A percentile compares a stretch with the other conserved stretches of the same genome.
Evolutionary conservation across 1,140 invertebrate species (phyloP).

Genomic region (Drosophila takahashii): DNA sequence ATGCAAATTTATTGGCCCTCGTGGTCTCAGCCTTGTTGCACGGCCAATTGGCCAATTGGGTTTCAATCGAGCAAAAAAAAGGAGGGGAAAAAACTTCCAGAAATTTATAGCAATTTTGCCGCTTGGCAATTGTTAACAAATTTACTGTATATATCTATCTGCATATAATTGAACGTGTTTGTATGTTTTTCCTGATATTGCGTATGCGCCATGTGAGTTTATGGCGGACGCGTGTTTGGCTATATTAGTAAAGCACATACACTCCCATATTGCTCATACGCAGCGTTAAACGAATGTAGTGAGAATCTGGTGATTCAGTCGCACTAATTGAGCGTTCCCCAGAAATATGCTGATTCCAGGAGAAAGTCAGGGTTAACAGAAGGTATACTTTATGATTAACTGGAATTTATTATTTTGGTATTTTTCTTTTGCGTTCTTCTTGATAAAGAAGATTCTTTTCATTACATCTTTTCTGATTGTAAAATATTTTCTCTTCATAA

Average conservation of each 20-base stretch:
- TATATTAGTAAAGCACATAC: constrained; percentile 5
- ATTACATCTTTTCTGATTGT: background rate
- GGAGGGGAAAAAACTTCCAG: constrained; percentile 47
- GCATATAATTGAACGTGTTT: constrained; percentile 15
- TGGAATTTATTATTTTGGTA: constrained; percentile 39
- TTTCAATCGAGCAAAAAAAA: constrained; percentile 46
- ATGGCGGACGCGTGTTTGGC: constrained; percentile 38
- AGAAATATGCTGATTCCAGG: constrained; percentile 26
- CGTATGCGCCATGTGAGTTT: constrained; percentile 69
- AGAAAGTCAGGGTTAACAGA: constrained; percentile 46
- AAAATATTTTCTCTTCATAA: background rate
- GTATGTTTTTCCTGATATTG: constrained; percentile 55
- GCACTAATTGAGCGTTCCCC: constrained; percentile 49
- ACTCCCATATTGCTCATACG: constrained; percentile 68
- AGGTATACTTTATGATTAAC: constrained; percentile 38
- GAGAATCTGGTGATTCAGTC: constrained; percentile 34
- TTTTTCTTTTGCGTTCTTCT: constrained; percentile 11
- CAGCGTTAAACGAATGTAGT: constrained; percentile 23
- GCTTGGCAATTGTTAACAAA: constrained; percentile 71
- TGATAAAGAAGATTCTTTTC: constrained; percentile 18
- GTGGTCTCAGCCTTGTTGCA: constrained; percentile 47
- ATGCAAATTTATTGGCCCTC: constrained; percentile 64
- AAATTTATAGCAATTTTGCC: constrained; percentile 74
- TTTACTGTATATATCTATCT: constrained; percentile 35
- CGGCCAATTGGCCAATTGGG: constrained; percentile 52